Conservation (phyloP, 1,140 invertebrate species). For the Monomorium pharaonis region DNA sequence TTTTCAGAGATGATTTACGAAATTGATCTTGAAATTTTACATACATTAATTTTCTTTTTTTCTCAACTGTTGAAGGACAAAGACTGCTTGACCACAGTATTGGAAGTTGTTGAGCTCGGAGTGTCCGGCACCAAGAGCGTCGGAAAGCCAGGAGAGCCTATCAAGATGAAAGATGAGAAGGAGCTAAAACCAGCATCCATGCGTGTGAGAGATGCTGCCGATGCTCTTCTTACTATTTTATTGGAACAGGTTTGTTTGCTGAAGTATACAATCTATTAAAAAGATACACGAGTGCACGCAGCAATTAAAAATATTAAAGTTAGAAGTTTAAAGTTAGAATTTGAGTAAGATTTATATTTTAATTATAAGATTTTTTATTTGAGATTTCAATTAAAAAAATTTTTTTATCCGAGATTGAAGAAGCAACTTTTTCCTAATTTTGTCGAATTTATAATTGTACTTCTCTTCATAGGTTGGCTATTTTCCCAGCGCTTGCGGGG, state of each 20-base stretch:
- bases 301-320: not conserved
- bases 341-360: not conserved
- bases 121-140: conserved; percentile 97
- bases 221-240: conserved; percentile 95
- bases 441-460: not conserved
- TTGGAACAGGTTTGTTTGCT: conserved; percentile 91
- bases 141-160: conserved; percentile 94
- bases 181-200: conserved; percentile 98
- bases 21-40: conserved; percentile 19
- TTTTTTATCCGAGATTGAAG: not conserved
- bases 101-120: conserved; percentile 98
- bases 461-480: conserved; percentile 88
- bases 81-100: conserved; percentile 95
- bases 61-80: conserved; percentile 88
- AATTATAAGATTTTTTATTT: not conserved
- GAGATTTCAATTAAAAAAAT: not conserved
- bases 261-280: not conserved
- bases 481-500: conserved; percentile 93
- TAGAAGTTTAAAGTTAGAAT: not conserved
- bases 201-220: conserved; percentile 97
- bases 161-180: conserved; percentile 98
- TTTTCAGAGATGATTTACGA: conserved; percentile 9
- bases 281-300: not conserved
- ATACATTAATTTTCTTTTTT: conserved; percentile 2
- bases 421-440: not conserved